Evolutionary conservation across 2,888 invertebrate species (phyloP).

Genomic region (Muschampia plurimacula): DNA sequence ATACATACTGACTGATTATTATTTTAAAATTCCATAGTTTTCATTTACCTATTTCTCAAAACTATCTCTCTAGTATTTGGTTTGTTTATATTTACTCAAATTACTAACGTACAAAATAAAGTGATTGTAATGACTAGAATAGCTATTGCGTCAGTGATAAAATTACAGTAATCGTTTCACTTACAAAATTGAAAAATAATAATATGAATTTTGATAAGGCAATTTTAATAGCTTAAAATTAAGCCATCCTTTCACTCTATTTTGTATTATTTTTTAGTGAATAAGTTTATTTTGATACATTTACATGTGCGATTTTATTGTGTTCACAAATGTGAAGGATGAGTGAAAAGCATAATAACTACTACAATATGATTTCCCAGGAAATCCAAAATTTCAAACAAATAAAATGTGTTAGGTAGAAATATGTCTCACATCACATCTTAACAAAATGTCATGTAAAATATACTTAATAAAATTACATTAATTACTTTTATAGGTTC

Average conservation of each 20-base stretch:
- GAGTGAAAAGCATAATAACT: neutral
- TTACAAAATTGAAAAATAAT: constrained; percentile 22
- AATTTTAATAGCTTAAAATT: constrained; percentile 10
- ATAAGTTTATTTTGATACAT: neutral
- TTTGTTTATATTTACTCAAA: constrained; percentile 1
- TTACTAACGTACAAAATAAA: constrained; percentile 14
- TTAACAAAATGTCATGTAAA: neutral
- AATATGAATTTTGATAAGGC: constrained; percentile 18
- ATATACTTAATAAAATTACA: constrained; percentile 1
- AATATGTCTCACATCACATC: constrained; percentile 1
- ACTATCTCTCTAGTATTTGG: constrained; percentile 28
- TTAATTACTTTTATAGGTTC: neutral
- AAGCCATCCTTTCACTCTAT: constrained; percentile 7
- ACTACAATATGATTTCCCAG: neutral
- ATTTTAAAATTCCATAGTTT: constrained; percentile 22
- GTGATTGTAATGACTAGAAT: constrained; percentile 4
- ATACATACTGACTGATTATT: constrained; percentile 29
- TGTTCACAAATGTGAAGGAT: constrained; percentile 10
- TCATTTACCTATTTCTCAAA: constrained; percentile 13
- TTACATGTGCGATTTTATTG: constrained; percentile 23
- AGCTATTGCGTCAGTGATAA: neutral
- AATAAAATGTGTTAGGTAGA: neutral
- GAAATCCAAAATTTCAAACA: neutral
- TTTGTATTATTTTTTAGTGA: neutral
- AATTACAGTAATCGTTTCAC: neutral